Conservation (phyloP, 2,888 invertebrate genomes). For the Lacanobia wlatinum region DNA sequence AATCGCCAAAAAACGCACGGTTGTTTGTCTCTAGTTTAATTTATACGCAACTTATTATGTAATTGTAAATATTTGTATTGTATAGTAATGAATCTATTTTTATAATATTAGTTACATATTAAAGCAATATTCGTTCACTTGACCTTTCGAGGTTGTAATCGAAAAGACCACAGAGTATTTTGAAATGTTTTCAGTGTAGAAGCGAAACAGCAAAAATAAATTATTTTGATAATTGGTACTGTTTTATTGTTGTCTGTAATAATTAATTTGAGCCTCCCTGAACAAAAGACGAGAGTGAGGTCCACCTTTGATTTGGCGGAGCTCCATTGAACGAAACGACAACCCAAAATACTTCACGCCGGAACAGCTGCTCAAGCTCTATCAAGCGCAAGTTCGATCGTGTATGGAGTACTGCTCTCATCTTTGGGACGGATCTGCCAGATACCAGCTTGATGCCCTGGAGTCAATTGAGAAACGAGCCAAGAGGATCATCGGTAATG, state of each 20-base stretch:
- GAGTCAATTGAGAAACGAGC: no score
- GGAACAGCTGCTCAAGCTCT: no score
- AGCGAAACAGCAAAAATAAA: constrained; percentile 78
- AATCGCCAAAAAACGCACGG: constrained; percentile 60
- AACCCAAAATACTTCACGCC: no score
- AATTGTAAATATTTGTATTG: constrained; percentile 73
- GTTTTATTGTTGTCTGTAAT: constrained; percentile 32
- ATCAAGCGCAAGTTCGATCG: no score
- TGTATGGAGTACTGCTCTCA: no score
- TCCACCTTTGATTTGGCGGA: no score
- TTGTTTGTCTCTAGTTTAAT: constrained; percentile 68
- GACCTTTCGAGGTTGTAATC: constrained; percentile 65
- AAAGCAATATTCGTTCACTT: constrained; percentile 65
- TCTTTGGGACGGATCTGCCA: no score
- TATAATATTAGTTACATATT: constrained; percentile 76
- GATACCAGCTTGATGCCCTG: no score
- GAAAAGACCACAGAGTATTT: constrained; percentile 69
- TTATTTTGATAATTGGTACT: constrained; percentile 79
- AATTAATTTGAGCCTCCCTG: background rate
- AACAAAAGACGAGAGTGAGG: background rate
- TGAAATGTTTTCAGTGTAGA: constrained; percentile 77
- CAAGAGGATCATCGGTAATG: no score
- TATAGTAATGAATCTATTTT: constrained; percentile 81
- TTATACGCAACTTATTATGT: constrained; percentile 59
- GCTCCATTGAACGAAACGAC: background rate